Percentiles rank a stretch among this genome's conserved stretches.
These are phyloP conservation scores for Hydrotaea diabolus DNA, from an alignment of 2,888 invertebrate species.

Conservation along the genomic window DNA sequence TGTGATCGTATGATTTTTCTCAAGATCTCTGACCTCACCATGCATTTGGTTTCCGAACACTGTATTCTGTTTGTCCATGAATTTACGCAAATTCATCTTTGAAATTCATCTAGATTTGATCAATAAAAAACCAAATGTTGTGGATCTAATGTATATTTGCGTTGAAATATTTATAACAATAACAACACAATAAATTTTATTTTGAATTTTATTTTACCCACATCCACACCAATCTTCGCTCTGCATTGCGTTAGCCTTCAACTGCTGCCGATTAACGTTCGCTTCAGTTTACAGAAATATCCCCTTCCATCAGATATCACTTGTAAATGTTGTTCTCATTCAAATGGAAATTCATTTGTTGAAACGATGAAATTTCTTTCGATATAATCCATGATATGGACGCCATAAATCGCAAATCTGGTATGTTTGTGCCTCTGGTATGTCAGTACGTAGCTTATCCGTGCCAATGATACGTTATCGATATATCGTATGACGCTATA, in stretches of 20 bases:
- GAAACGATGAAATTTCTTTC: conserved; percentile 11
- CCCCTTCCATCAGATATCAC: not conserved
- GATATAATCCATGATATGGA: not conserved
- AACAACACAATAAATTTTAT: conserved; percentile 39
- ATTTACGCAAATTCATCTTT: conserved; percentile 16
- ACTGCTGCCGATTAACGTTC: conserved; percentile 1
- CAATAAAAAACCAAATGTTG: not conserved
- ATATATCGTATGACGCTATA: not conserved
- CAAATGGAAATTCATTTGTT: conserved; percentile 5
- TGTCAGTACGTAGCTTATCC: not conserved
- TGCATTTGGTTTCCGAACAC: not conserved
- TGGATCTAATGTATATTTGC: conserved; percentile 38
- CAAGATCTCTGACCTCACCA: too few relatives aligned
- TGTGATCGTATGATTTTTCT: too few relatives aligned
- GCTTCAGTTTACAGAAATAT: conserved; percentile 3
- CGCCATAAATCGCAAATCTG: not conserved
- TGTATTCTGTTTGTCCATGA: not conserved
- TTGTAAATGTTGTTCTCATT: not conserved
- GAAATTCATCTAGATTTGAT: conserved; percentile 9
- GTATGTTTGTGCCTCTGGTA: too few relatives aligned
- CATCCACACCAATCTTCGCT: conserved; percentile 11
- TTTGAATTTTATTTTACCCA: conserved; percentile 32
- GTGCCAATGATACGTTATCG: not conserved
- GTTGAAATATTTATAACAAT: conserved; percentile 53
- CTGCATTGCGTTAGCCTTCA: conserved; percentile 16